phyloP scores from a whole-genome alignment of 2,888 invertebrate genomes.

The Drosophila koepferae region DNA sequence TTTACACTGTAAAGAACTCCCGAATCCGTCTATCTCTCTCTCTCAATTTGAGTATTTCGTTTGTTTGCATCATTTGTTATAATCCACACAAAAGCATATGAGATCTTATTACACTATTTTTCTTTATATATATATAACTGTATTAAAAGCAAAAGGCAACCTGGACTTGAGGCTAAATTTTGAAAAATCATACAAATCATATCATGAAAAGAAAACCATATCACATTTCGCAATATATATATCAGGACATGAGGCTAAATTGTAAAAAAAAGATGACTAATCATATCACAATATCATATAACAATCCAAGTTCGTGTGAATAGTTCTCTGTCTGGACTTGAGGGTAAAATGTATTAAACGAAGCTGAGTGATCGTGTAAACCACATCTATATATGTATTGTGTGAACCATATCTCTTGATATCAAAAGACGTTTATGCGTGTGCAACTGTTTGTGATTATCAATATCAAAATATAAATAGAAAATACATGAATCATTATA shows the following conservation, averaged over 20 bases:
- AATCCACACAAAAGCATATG: constrained; percentile 18
- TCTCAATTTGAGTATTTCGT: constrained; percentile 5
- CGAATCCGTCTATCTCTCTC: neutral
- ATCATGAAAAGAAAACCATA: neutral
- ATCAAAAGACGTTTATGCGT: constrained; percentile 11
- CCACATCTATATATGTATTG: constrained; percentile 15
- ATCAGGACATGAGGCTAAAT: neutral
- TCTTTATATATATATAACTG: constrained; percentile 12
- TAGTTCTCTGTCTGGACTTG: neutral
- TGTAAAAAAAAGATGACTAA: neutral
- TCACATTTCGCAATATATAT: neutral
- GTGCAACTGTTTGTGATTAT: constrained; percentile 14
- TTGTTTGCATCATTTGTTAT: constrained; percentile 29
- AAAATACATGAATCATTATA: constrained; percentile 5
- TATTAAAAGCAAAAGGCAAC: constrained; percentile 4
- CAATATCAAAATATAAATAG: constrained; percentile 11
- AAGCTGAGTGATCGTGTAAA: neutral
- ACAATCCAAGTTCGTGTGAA: neutral
- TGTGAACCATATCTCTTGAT: constrained; percentile 2
- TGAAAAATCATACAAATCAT: neutral
- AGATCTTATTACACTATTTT: constrained; percentile 19
- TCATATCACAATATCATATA: neutral
- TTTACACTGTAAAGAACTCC: constrained; percentile 86
- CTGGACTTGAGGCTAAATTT: constrained; percentile 37
- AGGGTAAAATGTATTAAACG: no score